Evolutionary conservation across 2,888 invertebrate species (phyloP).

Genomic region (Oeneis ivallda): DNA sequence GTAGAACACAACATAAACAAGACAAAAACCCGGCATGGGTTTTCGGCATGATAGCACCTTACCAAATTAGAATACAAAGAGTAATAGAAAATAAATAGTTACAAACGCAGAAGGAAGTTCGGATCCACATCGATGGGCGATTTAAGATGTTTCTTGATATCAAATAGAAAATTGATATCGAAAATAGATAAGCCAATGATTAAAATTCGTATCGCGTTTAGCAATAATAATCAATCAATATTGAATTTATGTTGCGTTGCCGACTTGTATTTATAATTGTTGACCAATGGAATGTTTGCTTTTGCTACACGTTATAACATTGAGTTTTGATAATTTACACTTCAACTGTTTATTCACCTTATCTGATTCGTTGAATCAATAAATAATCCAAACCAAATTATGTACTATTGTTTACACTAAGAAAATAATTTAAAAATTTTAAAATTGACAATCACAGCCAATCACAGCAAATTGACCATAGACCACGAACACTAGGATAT

Average conservation of each 20-base stretch:
- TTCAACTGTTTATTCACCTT: constrained; percentile 5
- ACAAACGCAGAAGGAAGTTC: constrained; percentile 19
- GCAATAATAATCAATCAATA: no score
- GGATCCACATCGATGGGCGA: constrained; percentile 23
- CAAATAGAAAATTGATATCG: background rate
- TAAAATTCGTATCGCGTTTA: constrained; percentile 8
- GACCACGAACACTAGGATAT: no score
- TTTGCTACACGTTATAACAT: background rate
- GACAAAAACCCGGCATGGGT: background rate
- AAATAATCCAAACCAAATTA: no score
- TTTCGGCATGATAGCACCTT: background rate
- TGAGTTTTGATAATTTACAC: background rate
- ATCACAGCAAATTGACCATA: no score
- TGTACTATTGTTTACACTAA: no score
- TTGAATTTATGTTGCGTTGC: background rate
- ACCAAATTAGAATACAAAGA: constrained; percentile 1
- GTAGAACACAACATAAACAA: constrained; percentile 8
- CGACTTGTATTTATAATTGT: background rate
- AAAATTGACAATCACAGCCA: no score
- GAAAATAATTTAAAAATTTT: no score
- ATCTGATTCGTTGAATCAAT: no score
- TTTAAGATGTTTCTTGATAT: constrained; percentile 10
- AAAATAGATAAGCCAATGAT: constrained; percentile 6
- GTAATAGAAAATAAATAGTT: constrained; percentile 22
- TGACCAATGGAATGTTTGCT: constrained; percentile 1